These are phyloP conservation scores for Ophioninae sp. DNA, from an alignment of 2,888 invertebrate species.

Conservation along the genomic window DNA sequence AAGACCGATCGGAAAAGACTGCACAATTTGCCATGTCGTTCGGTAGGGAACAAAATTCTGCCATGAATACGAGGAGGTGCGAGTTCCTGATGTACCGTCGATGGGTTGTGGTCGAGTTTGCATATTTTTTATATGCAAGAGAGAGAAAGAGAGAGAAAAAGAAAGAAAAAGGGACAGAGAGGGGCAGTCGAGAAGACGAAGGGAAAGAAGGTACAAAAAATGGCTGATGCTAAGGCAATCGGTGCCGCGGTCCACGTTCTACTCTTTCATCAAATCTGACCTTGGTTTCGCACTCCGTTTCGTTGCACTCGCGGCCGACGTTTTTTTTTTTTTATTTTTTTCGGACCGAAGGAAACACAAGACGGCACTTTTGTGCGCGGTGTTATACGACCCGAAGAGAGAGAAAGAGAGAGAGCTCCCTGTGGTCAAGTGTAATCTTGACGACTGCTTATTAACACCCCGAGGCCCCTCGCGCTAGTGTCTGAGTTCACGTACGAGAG, in stretches of 20 bases:
- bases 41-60: neutral
- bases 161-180: conserved; percentile 3
- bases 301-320: conserved; percentile 42
- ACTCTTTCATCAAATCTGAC: conserved; percentile 62
- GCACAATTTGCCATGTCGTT: neutral
- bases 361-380: conserved; percentile 50
- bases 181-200: too few relatives aligned
- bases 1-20: neutral
- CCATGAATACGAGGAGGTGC: neutral
- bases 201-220: neutral
- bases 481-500: neutral
- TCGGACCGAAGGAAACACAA: conserved; percentile 53
- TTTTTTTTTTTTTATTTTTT: conserved; percentile 50
- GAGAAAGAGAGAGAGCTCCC: conserved; percentile 65
- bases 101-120: neutral
- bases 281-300: conserved; percentile 62
- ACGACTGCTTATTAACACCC: conserved; percentile 78
- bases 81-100: neutral
- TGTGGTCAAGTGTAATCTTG: conserved; percentile 77
- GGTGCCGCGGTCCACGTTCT: conserved; percentile 21
- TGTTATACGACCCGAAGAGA: conserved; percentile 27
- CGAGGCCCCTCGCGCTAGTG: conserved; percentile 61
- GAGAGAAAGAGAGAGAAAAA: neutral
- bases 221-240: conserved; percentile 34
- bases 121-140: neutral